A percentile compares a stretch with the other conserved stretches of the same genome.
Conservation (phyloP, 2,113 vertebrate species). For the Polypterus senegalus region DNA sequence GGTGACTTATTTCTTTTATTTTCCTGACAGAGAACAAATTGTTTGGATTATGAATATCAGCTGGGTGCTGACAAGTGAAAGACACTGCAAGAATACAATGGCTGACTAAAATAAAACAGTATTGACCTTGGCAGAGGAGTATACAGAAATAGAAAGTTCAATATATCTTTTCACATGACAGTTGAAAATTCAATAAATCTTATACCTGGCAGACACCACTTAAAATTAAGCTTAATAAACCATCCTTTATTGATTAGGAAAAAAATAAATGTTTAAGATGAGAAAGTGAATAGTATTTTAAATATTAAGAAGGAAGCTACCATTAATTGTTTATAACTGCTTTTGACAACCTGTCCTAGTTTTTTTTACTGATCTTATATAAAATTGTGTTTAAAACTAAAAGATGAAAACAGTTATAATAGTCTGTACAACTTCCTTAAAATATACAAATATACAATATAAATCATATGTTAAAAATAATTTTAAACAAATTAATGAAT, state of each 20-base stretch:
- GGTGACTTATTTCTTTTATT: constrained; percentile 23
- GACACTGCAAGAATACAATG: constrained; percentile 20
- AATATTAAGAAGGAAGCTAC: neutral
- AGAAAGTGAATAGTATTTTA: neutral
- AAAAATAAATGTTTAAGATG: neutral
- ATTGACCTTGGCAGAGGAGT: constrained; percentile 33
- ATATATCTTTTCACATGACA: constrained; percentile 23
- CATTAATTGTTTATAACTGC: too few species aligned
- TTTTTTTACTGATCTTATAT: too few species aligned
- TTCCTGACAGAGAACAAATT: constrained; percentile 31
- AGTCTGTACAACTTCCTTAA: too few species aligned
- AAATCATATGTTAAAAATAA: too few species aligned
- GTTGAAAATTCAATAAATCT: constrained; percentile 33
- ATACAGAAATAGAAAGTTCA: constrained; percentile 28
- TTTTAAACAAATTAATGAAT: too few species aligned
- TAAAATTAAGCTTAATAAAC: constrained; percentile 25
- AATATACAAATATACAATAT: too few species aligned
- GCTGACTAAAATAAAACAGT: constrained; percentile 25
- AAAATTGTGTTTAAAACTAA: too few species aligned
- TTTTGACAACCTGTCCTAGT: too few species aligned
- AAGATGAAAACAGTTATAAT: too few species aligned
- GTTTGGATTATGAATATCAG: constrained; percentile 38
- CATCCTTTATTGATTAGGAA: constrained; percentile 8
- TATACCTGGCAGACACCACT: constrained; percentile 19
- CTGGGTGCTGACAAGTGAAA: constrained; percentile 36